A percentile compares a stretch with the other conserved stretches of the same genome.
Evolutionary conservation across 1,140 invertebrate genomes (phyloP).

Genomic region (Drosophila pseudoananassae): DNA sequence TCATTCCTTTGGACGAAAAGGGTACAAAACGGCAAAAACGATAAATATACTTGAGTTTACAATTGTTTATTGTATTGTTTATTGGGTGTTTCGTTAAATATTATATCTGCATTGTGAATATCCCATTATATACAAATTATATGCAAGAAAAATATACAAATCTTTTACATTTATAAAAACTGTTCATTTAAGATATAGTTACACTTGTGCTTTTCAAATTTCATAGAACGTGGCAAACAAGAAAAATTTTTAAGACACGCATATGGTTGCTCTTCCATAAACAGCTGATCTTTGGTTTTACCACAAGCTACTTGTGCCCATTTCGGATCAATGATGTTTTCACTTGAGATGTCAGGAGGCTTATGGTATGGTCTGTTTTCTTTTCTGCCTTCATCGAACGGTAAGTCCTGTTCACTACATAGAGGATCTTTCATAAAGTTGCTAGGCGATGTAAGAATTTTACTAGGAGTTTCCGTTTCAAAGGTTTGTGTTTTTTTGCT

Average conservation of each 20-base stretch:
- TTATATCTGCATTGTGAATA: neutral
- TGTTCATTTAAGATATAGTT: conserved; percentile 17
- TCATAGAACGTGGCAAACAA: conserved; percentile 90
- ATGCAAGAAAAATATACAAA: neutral
- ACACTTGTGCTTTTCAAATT: conserved; percentile 86
- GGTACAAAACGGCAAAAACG: too few species aligned
- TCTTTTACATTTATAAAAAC: conserved; percentile 13
- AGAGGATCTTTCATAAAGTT: conserved; percentile 89
- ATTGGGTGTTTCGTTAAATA: neutral
- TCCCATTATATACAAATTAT: neutral
- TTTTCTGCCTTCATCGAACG: conserved; percentile 74
- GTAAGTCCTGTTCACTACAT: conserved; percentile 82
- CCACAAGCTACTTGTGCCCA: conserved; percentile 95
- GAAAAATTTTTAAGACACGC: conserved; percentile 88
- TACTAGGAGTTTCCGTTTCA: conserved; percentile 87
- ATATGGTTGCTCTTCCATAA: conserved; percentile 92
- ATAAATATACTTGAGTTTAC: too few species aligned
- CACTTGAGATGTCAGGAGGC: conserved; percentile 9
- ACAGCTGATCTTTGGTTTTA: conserved; percentile 93
- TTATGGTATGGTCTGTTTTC: conserved; percentile 67
- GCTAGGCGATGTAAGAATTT: conserved; percentile 93
- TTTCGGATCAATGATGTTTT: conserved; percentile 87
- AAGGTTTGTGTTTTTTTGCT: conserved; percentile 62
- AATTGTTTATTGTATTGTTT: too few species aligned
- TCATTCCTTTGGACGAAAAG: too few species aligned